A percentile compares a stretch with the other conserved stretches of the same genome.
Conservation (phyloP, 2,888 invertebrate species). For the Macrophya annulata region DNA sequence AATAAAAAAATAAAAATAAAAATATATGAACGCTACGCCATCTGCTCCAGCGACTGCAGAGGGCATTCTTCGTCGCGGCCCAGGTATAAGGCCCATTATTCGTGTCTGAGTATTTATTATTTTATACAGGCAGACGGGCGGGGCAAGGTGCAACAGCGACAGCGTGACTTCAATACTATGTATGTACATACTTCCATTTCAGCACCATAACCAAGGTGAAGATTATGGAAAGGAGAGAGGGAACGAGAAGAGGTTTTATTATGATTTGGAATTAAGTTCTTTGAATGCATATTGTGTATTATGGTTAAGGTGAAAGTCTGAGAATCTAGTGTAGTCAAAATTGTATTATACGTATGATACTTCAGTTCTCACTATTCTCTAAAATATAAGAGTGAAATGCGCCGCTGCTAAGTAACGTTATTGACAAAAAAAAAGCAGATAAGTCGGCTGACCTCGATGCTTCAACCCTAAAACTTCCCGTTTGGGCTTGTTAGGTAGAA, state of each 20-base stretch:
- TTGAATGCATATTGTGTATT: background rate
- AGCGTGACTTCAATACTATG: slow-evolving; percentile 23
- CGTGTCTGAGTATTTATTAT: slow-evolving; percentile 49
- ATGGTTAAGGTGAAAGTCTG: background rate
- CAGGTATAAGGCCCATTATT: slow-evolving; percentile 53
- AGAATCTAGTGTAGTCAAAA: background rate
- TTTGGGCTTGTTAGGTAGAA: no score
- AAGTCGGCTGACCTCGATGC: no score
- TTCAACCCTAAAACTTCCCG: no score
- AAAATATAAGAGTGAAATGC: background rate
- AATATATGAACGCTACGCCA: slow-evolving; percentile 31
- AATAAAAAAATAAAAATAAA: background rate
- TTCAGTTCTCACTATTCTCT: background rate
- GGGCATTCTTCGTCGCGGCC: slow-evolving; percentile 36
- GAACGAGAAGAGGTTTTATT: background rate
- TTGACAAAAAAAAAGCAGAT: background rate
- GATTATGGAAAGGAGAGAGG: background rate
- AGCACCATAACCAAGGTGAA: background rate
- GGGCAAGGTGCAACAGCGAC: slow-evolving; percentile 33
- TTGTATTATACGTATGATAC: background rate
- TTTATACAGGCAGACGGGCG: slow-evolving; percentile 46
- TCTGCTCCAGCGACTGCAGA: slow-evolving; percentile 34
- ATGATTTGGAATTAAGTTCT: background rate
- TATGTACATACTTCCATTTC: slow-evolving; percentile 18
- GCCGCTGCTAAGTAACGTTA: background rate